These are phyloP conservation scores for Tetranychus cinnabarinus DNA, from an alignment of 1,140 invertebrate species.

Conservation along the genomic window DNA sequence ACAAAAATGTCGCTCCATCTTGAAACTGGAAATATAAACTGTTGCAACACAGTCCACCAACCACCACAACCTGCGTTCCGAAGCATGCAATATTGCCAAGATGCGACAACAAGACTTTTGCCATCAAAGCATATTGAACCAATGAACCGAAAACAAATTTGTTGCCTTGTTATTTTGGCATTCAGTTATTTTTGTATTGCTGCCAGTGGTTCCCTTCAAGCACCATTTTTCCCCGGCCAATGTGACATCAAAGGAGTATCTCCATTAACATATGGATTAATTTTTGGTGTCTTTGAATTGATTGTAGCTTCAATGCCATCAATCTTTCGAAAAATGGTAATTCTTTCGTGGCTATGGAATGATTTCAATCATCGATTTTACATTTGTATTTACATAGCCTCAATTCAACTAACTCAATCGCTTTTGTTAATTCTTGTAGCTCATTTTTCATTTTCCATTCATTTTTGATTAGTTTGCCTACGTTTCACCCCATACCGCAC, in stretches of 20 bases:
- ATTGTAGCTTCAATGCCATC: slow-evolving; percentile 67
- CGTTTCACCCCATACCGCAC: slow-evolving; percentile 42
- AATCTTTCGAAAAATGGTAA: slow-evolving; percentile 55
- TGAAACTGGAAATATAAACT: too few relatives aligned
- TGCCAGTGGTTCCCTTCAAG: slow-evolving; percentile 17
- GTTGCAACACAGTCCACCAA: too few relatives aligned
- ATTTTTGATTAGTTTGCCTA: neutral
- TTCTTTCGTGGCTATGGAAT: too few relatives aligned
- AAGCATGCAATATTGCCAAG: too few relatives aligned
- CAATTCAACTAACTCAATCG: neutral
- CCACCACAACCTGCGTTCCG: too few relatives aligned
- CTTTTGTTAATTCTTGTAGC: neutral
- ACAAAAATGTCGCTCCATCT: too few relatives aligned
- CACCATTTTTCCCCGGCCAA: slow-evolving; percentile 19
- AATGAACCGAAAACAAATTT: neutral
- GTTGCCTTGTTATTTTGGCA: neutral
- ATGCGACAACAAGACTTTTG: too few relatives aligned
- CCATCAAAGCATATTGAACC: neutral
- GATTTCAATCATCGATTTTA: slow-evolving; percentile 15
- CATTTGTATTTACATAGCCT: neutral
- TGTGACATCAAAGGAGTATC: slow-evolving; percentile 40
- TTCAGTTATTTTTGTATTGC: slow-evolving; percentile 17
- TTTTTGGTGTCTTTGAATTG: slow-evolving; percentile 75
- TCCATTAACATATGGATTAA: slow-evolving; percentile 63
- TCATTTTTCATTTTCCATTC: neutral